A percentile compares a stretch with the other conserved stretches of the same genome.
Conservation (phyloP, 92 coral and sea anemone genomes). For the Blastomussa wellsi region DNA sequence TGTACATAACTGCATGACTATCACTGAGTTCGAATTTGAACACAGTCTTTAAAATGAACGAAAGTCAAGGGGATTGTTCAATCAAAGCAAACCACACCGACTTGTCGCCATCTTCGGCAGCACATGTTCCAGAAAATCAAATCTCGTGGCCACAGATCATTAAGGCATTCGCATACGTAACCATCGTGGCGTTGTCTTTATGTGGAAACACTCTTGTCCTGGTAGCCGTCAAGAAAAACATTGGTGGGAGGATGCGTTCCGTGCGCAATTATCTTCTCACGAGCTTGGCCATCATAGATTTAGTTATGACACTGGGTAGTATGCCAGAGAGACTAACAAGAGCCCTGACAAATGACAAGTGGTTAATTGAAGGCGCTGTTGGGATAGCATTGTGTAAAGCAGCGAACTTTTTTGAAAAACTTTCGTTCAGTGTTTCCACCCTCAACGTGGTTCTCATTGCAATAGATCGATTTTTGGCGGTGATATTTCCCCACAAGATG, state of each 20-base stretch:
- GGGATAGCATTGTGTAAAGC: slow-evolving; percentile 55
- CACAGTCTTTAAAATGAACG: neutral
- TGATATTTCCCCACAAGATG: slow-evolving; percentile 36
- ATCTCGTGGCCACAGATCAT: neutral
- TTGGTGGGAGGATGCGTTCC: slow-evolving; percentile 55
- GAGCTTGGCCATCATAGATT: slow-evolving; percentile 55
- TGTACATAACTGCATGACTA: neutral
- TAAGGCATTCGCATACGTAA: slow-evolving; percentile 47
- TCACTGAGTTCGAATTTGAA: neutral
- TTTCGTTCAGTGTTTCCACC: slow-evolving; percentile 36
- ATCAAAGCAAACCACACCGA: neutral
- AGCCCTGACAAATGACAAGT: slow-evolving; percentile 44
- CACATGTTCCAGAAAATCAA: neutral
- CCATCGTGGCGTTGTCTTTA: slow-evolving; percentile 33
- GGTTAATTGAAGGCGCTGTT: slow-evolving; percentile 42
- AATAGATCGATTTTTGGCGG: slow-evolving; percentile 54
- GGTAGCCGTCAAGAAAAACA: slow-evolving; percentile 45
- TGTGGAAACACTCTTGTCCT: slow-evolving; percentile 57
- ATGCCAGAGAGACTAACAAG: slow-evolving; percentile 59
- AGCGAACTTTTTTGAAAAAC: slow-evolving; percentile 42
- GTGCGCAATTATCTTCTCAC: slow-evolving; percentile 52
- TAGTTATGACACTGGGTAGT: slow-evolving; percentile 54
- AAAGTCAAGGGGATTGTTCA: neutral
- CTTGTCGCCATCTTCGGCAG: neutral
- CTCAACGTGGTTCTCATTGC: slow-evolving; percentile 43